A percentile compares a stretch with the other conserved stretches of the same genome.
Evolutionary conservation across 2,797 vertebrate species (phyloP).

Genomic region (Xenops minutus): DNA sequence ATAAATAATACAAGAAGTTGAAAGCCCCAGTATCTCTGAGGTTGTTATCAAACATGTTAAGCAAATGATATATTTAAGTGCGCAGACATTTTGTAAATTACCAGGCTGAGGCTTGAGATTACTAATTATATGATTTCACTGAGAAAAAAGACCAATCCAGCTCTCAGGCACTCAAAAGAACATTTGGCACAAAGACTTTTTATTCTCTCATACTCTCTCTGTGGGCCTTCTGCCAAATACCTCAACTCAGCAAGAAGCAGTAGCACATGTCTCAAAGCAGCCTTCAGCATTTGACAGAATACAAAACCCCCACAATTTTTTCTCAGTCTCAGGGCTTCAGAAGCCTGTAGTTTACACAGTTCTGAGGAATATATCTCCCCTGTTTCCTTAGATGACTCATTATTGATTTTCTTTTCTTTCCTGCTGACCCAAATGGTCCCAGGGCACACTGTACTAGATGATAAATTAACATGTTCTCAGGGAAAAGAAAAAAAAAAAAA

Average conservation of each 20-base stretch:
- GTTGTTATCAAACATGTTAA: constrained; percentile 50
- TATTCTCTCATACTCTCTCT: constrained; percentile 32
- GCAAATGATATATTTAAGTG: constrained; percentile 37
- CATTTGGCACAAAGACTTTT: constrained; percentile 48
- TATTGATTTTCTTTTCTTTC: constrained; percentile 19
- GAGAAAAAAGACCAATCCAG: constrained; percentile 49
- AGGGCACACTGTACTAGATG: background rate
- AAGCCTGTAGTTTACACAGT: background rate
- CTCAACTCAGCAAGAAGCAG: constrained; percentile 42
- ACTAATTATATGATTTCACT: constrained; percentile 51
- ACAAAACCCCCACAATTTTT: background rate
- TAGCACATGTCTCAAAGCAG: constrained; percentile 22
- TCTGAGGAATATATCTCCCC: background rate
- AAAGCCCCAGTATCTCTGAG: constrained; percentile 3
- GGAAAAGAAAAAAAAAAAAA: background rate
- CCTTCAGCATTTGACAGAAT: constrained; percentile 36
- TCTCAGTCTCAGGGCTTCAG: background rate
- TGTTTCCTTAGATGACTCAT: background rate
- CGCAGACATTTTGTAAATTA: constrained; percentile 55
- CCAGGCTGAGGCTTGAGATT: constrained; percentile 33
- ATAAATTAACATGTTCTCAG: constrained; percentile 1
- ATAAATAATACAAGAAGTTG: constrained; percentile 14
- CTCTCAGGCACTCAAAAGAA: constrained; percentile 55
- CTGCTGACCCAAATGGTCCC: background rate
- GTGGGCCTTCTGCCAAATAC: constrained; percentile 36